Evolutionary conservation across 2,888 invertebrate genomes (phyloP).

Genomic region (Hirudinaria manillensis): DNA sequence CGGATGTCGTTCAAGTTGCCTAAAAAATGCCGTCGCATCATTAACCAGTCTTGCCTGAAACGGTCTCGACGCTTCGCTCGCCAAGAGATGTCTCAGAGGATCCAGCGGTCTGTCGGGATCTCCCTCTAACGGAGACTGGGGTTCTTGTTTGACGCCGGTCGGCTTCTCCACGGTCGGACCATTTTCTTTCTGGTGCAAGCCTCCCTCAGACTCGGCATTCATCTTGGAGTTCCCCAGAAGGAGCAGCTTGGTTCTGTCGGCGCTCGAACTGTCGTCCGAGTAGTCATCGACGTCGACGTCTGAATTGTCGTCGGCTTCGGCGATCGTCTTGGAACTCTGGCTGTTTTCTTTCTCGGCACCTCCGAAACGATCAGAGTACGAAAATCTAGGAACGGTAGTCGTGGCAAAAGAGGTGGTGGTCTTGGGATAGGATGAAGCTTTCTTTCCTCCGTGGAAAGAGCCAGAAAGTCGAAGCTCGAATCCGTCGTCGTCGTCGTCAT

Average conservation of each 20-base stretch:
- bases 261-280: constrained; percentile 4
- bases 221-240: not conserved
- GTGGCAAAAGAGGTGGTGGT: not conserved
- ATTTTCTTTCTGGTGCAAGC: not conserved
- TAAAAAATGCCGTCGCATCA: not conserved
- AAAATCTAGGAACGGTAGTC: not conserved
- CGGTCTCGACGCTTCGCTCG: not conserved
- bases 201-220: not conserved
- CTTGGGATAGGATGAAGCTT: not conserved
- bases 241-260: not conserved
- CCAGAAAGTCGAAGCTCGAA: constrained; percentile 1
- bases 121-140: not conserved
- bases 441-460: constrained; percentile 12
- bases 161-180: not conserved
- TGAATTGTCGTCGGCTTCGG: not conserved
- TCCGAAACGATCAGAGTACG: not conserved
- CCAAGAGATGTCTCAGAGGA: not conserved
- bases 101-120: not conserved
- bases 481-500: constrained; percentile 25
- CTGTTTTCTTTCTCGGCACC: not conserved
- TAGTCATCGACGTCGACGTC: constrained; percentile 16
- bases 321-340: not conserved
- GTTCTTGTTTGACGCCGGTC: not conserved
- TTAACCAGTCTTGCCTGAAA: not conserved
- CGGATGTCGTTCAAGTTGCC: not conserved